These are phyloP conservation scores for Ovis aries DNA, from an alignment of 2,113 vertebrate species.

Conservation along the genomic window ARS-UI_Ramb_v3.0 NC_056054.1:96322001-96322500, in stretches of 20 bases:
- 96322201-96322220: background rate
- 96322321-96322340: background rate
- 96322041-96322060: background rate
- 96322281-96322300: background rate
- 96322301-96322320: background rate
- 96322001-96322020: background rate
- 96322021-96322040: background rate
- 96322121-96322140: background rate
- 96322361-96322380: background rate
- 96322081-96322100: background rate
- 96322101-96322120: background rate
- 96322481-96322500: background rate
- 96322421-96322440: background rate
- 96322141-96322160: background rate
- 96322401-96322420: background rate
- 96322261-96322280: background rate
- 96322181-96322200: background rate
- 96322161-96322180: background rate
- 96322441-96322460: background rate
- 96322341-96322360: background rate
- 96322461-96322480: background rate
- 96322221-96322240: background rate
- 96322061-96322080: background rate
- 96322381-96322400: background rate
- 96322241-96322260: background rate